Evolutionary conservation across 2,888 invertebrate species (phyloP).

Genomic region (Epiblema foenella): DNA sequence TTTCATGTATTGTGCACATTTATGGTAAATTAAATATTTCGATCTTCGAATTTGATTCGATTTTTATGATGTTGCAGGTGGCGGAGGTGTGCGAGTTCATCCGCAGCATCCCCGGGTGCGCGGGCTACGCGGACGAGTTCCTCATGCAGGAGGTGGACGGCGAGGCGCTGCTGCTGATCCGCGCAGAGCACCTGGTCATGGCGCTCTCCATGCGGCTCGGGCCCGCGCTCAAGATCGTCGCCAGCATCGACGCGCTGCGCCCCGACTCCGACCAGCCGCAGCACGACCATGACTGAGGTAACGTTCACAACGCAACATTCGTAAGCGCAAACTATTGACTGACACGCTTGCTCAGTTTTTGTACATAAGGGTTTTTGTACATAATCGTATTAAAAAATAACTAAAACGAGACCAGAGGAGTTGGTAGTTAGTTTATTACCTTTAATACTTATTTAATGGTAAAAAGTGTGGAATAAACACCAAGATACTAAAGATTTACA

Average conservation of each 20-base stretch:
- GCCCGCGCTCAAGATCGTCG: constrained; percentile 97
- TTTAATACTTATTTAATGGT: neutral
- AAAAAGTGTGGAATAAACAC: too few relatives aligned
- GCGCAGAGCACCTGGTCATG: constrained; percentile 97
- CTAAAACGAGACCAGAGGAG: too few relatives aligned
- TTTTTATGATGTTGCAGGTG: constrained; percentile 84
- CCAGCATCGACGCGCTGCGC: constrained; percentile 93
- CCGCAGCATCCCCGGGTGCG: constrained; percentile 94
- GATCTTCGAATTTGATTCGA: too few relatives aligned
- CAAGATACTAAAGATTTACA: too few relatives aligned
- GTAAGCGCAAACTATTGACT: too few relatives aligned
- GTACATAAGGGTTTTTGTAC: too few relatives aligned
- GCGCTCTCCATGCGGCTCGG: constrained; percentile 98
- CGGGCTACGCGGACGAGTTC: constrained; percentile 97
- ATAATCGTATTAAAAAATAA: too few relatives aligned
- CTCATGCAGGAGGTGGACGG: constrained; percentile 98
- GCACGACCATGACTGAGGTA: constrained; percentile 70
- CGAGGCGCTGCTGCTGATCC: constrained; percentile 95
- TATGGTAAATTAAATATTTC: too few relatives aligned
- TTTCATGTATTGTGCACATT: too few relatives aligned
- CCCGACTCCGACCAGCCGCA: constrained; percentile 82
- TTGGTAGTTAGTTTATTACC: too few relatives aligned
- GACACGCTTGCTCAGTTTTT: too few relatives aligned
- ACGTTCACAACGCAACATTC: too few relatives aligned
- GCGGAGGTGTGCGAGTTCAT: constrained; percentile 96